Evolutionary conservation across 2,888 invertebrate species (phyloP), one percentile per base, ranked within the genome.

Genomic region (Melangyna quadrimaculata): DNA sequence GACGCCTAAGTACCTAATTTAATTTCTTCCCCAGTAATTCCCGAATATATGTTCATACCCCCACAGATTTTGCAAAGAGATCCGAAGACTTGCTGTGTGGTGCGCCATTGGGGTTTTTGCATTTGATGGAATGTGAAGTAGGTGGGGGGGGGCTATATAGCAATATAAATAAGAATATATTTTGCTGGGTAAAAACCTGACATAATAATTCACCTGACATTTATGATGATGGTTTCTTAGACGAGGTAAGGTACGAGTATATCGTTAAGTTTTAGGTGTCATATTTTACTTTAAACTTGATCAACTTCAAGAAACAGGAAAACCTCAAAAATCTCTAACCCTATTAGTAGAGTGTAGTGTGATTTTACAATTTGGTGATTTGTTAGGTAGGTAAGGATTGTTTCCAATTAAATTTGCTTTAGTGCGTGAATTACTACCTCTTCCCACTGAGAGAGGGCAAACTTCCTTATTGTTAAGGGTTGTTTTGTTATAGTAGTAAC

Each of bases 1-100:
- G 83, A 78, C 70, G 83, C 78, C 70, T 70, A 83, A 83, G 83
- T 83, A 70, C 79, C 83, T 84, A 84, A 84, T 84, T 84, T 84
- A 84, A 84, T 79, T 84, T 75, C 83, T 78, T 75, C 74, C 35
- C 22, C 59, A 70, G 79, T 79, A 84, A 84, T 84, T 74, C 75
- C 37, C 27, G 70, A 67, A 79, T 71, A 75, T 75, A 78, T 45
- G 74, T 48, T 32, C 71, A 57, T 51, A 53, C 22, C 43, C 4
- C 3, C 29, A 5, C n/a, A 61, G 27, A 61, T 61, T 61, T 61
- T 40, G 61, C 61, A 37, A 59, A 40, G n/a, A n/a, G n/a, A n/a
- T n/a, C n/a, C n/a, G n/a, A n/a, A n/a, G 10, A 32, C 17, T 61
- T 61, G 22, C 8, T 3, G 35, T 57, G 32, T 8, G 17, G 19